phyloP scores from a whole-genome alignment of 2,797 vertebrate species.

The Chaetodon trifasciatus region DNA sequence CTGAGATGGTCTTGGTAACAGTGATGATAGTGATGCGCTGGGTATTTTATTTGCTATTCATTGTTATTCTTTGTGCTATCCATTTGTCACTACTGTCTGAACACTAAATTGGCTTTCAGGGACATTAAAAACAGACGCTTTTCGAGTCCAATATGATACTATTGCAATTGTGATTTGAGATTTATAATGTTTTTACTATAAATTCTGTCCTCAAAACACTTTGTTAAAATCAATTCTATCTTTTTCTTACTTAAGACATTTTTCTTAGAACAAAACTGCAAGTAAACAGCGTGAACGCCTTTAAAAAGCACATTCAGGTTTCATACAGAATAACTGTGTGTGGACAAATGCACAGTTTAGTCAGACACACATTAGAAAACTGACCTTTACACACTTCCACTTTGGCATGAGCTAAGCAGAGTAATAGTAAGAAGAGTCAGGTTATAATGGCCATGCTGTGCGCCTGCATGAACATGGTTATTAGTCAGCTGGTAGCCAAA shows the following conservation, averaged over 20 bases:
- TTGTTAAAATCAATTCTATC: no score
- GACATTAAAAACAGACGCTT: not conserved
- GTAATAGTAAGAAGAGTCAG: not conserved
- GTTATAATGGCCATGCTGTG: not conserved
- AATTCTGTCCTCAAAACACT: not conserved
- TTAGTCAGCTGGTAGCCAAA: not conserved
- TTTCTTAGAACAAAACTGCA: not conserved
- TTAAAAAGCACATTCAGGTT: not conserved
- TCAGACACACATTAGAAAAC: not conserved
- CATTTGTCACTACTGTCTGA: slow-evolving; percentile 5
- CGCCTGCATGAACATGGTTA: not conserved
- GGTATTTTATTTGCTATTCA: slow-evolving; percentile 13
- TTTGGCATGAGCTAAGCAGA: not conserved
- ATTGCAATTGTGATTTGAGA: not conserved
- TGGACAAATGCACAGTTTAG: not conserved
- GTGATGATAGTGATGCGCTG: not conserved
- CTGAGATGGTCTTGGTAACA: slow-evolving; percentile 15
- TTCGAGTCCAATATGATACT: not conserved
- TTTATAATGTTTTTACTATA: not conserved
- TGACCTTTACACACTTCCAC: not conserved
- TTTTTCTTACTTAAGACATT: no score
- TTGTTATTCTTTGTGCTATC: not conserved
- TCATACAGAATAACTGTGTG: not conserved
- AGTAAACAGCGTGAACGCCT: not conserved
- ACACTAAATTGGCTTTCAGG: slow-evolving; percentile 6